phyloP scores from a whole-genome alignment of 2,113 vertebrate species.

The Aleadryas rufinucha region DNA sequence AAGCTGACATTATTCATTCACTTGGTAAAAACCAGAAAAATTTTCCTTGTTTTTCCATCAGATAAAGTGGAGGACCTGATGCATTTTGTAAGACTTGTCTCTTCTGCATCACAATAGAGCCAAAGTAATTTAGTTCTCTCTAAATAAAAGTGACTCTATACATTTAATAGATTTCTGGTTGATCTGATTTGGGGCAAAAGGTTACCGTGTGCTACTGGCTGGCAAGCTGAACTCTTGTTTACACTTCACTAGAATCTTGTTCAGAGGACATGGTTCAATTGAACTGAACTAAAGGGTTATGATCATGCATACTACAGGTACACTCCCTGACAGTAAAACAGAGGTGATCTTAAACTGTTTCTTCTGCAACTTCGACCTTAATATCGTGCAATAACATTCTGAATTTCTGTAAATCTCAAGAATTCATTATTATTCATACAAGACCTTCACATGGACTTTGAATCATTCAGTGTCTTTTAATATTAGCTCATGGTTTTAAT shows the following conservation, averaged over 20 bases:
- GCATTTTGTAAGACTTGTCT: background rate
- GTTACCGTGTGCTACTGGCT: background rate
- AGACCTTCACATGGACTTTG: background rate
- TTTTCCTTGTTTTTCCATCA: background rate
- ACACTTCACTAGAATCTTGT: background rate
- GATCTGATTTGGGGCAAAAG: slow-evolving; percentile 6
- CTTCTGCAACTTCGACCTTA: background rate
- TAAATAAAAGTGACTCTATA: background rate
- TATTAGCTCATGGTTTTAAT: slow-evolving; percentile 27
- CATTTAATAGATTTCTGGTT: slow-evolving; percentile 5
- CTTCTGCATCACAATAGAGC: background rate
- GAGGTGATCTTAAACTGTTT: background rate
- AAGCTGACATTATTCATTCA: background rate
- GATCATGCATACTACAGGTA: background rate
- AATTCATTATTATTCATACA: background rate
- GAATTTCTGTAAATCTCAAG: background rate
- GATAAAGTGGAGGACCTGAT: background rate
- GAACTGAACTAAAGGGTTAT: background rate
- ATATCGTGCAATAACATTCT: background rate
- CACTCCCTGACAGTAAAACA: background rate
- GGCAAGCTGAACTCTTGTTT: slow-evolving; percentile 1
- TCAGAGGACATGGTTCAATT: background rate
- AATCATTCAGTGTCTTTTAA: background rate
- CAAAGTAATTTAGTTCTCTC: background rate
- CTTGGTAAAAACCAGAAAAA: background rate